phyloP scores from a whole-genome alignment of 2,888 invertebrate genomes.

The Cephus pulcher region DNA sequence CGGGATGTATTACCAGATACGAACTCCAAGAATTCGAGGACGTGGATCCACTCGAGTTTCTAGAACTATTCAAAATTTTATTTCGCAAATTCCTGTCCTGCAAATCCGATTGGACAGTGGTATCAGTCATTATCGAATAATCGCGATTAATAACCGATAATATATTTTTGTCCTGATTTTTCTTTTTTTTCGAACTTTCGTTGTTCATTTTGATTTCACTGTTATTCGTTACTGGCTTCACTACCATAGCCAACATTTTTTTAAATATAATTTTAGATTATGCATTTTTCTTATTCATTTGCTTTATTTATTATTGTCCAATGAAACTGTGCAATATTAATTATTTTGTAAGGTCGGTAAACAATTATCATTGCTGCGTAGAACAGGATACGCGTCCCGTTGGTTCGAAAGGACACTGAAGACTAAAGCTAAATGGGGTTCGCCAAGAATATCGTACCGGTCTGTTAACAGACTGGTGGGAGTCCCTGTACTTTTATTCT shows the following conservation, averaged over 20 bases:
- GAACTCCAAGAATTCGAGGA: slow-evolving; percentile 15
- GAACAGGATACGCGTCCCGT: not conserved
- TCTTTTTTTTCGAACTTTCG: not conserved
- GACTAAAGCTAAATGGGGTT: not conserved
- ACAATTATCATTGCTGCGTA: not conserved
- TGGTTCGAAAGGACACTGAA: not conserved
- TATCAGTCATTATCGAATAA: slow-evolving; percentile 38
- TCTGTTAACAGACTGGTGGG: not conserved
- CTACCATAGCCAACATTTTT: not conserved
- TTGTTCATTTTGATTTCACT: not conserved
- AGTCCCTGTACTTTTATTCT: not conserved
- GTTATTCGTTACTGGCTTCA: not conserved
- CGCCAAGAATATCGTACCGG: not conserved
- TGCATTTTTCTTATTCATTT: not conserved
- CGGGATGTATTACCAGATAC: slow-evolving; percentile 15
- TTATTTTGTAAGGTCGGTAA: not conserved
- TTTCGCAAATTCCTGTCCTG: not conserved
- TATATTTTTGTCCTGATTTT: not conserved
- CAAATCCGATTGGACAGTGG: slow-evolving; percentile 8
- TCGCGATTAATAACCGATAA: not conserved
- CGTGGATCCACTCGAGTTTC: not conserved
- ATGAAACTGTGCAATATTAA: not conserved
- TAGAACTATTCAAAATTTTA: not conserved
- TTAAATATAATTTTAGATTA: not conserved
- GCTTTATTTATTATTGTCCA: not conserved